Conservation (phyloP, 2,888 invertebrate species). For the Balanococcus diminutus region DNA sequence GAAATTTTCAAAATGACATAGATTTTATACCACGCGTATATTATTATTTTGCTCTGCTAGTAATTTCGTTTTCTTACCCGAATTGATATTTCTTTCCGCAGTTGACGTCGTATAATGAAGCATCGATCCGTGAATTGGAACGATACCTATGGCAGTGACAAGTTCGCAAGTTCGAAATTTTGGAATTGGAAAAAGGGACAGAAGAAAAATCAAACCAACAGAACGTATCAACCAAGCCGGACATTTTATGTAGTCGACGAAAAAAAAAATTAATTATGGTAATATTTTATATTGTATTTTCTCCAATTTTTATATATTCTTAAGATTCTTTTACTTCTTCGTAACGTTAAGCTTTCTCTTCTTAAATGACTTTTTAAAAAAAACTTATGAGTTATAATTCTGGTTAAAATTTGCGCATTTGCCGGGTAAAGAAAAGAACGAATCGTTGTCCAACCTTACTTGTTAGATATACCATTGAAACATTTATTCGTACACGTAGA, state of each 20-base stretch:
- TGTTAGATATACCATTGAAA: background rate
- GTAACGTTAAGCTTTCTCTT: background rate
- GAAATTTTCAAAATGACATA: background rate
- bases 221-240: background rate
- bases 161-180: background rate
- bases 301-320: slow-evolving; percentile 6
- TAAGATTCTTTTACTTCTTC: background rate
- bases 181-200: background rate
- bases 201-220: background rate
- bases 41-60: too few species aligned
- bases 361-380: background rate
- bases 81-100: background rate
- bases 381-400: too few species aligned
- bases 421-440: background rate
- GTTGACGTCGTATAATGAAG: background rate
- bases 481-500: background rate
- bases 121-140: background rate
- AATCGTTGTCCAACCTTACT: background rate
- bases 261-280: background rate
- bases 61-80: too few species aligned
- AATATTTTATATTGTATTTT: slow-evolving; percentile 18
- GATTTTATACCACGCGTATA: too few species aligned
- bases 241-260: background rate
- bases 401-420: background rate
- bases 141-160: background rate